Evolutionary conservation across 2,888 invertebrate species (phyloP), one percentile per base, ranked within the genome.

Genomic region (Oxyteleia sp.): DNA sequence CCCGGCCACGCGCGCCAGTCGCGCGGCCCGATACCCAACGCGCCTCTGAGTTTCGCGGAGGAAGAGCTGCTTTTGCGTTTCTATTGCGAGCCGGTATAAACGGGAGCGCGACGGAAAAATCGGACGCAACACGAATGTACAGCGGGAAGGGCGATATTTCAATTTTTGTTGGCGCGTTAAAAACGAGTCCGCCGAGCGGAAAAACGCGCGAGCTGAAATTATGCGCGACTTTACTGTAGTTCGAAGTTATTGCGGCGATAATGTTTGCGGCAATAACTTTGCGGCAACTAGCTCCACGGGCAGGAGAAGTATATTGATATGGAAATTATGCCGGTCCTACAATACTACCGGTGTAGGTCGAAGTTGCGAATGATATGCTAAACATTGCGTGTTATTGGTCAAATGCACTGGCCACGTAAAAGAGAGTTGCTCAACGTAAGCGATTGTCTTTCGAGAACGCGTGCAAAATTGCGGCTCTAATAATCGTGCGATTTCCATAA

Each of bases 1-100:
- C n/a, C 90, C 82, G 90, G 92, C 89, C 88, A 89, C 90, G 90
- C 88, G 88, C 90, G 88, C 89, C 89, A 86, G 72, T 71, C 82
- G 75, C 71, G 75, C 71, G 69, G 75, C 64, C 66, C 18, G 75
- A 82, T 82, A 82, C 51, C 49, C 53, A 15, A 43, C 71, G 75
- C 82, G 69, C 80, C 75, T 71, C 85, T 49, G 59, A 20, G 55
- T 64, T 71, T 76, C 15, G 64, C 63, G 45, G 74, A 81, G 81
- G 79, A 83, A 81, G 75, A 79, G 51, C 53, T 64, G 79, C 79
- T 85, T 85, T 89, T 89, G 88, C 90, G 91, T 92, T 91, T 88
- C 90, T 91, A 89, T 89, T 87, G 88, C 57, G 51, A 64, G 57
- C 79, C n/a, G 5, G 51, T 23, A 57, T 41, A 75, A 83, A 75